Evolutionary conservation across 1,140 invertebrate genomes (phyloP).

Genomic region (Campodea augens): DNA sequence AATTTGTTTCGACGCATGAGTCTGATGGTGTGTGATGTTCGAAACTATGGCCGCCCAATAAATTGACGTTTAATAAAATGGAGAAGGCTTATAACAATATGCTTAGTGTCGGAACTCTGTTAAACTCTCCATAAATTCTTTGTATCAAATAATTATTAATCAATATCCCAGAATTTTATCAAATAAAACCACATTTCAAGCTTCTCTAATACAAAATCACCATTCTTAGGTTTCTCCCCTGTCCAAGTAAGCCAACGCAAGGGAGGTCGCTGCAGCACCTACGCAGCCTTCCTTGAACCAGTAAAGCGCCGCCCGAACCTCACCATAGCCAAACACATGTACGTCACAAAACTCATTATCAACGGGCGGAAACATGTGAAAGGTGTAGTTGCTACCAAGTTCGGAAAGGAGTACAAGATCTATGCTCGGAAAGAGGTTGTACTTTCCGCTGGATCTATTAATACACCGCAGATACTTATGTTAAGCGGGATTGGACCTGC

Average conservation of each 20-base stretch:
- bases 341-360: constrained; percentile 55
- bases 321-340: constrained; percentile 48
- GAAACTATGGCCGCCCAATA: too few species aligned
- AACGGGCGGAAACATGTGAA: constrained; percentile 45
- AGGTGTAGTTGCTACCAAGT: constrained; percentile 53
- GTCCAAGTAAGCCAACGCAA: constrained; percentile 65
- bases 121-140: too few species aligned
- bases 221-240: constrained; percentile 58
- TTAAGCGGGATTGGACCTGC: constrained; percentile 61
- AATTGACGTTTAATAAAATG: too few species aligned
- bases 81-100: too few species aligned
- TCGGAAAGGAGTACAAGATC: constrained; percentile 37
- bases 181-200: too few species aligned
- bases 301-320: constrained; percentile 48
- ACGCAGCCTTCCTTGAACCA: constrained; percentile 61
- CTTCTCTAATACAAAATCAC: too few species aligned
- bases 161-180: too few species aligned
- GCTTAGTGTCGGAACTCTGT: too few species aligned
- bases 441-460: constrained; percentile 53
- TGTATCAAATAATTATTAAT: too few species aligned
- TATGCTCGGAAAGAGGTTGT: constrained; percentile 58
- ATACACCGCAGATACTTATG: constrained; percentile 61
- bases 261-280: constrained; percentile 50
- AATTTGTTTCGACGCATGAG: too few species aligned
- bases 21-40: too few species aligned